Percentiles rank a stretch among this genome's conserved stretches.
Evolutionary conservation across 2,113 vertebrate species (phyloP).

Genomic region (Acrocephalus kingi): DNA sequence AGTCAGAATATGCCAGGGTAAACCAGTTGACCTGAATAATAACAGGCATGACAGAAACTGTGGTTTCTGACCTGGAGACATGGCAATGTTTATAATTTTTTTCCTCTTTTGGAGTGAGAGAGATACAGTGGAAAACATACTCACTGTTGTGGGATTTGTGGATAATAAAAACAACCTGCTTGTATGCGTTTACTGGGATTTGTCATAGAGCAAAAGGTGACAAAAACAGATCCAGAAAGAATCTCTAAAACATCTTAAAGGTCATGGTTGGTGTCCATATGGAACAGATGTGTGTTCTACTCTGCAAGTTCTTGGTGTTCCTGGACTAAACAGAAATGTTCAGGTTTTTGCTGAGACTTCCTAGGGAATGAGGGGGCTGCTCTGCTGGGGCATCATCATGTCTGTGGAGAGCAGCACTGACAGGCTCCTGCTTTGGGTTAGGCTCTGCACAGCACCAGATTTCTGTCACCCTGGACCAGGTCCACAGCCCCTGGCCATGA

Average conservation of each 20-base stretch:
- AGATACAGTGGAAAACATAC: not conserved
- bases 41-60: not conserved
- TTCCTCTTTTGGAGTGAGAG: not conserved
- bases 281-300: not conserved
- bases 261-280: not conserved
- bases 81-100: not conserved
- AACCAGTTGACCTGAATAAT: not conserved
- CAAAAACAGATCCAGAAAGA: not conserved
- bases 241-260: not conserved
- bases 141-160: not conserved
- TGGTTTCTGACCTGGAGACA: not conserved
- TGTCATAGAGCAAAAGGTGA: not conserved
- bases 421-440: not conserved
- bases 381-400: not conserved
- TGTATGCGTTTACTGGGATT: not conserved
- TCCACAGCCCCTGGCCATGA: not conserved
- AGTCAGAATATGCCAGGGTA: not conserved
- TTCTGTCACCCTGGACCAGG: not conserved
- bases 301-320: not conserved
- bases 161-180: not conserved
- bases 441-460: not conserved
- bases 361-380: not conserved
- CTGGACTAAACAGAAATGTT: not conserved
- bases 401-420: not conserved
- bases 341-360: not conserved